Base-by-base conservation (phyloP, 2,797 vertebrate species). In the Sphenopsis melanotis region DNA sequence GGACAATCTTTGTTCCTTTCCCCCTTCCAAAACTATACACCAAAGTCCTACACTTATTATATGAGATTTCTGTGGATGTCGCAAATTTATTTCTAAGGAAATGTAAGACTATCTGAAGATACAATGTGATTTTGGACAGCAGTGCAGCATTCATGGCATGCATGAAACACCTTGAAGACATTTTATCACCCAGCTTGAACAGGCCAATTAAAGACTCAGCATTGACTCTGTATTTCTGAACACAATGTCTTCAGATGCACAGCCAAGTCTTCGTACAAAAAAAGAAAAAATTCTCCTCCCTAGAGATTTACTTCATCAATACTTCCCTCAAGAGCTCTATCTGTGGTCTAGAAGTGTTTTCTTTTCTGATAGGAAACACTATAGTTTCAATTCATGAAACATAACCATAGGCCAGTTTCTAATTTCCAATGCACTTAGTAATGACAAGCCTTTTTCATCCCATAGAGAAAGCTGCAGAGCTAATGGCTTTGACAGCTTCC, bases 391-490 rank as follows among this genome's bases (percentile, higher is more conserved):
- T n/a, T 52, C 22, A 71, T 5, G 2, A 55, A 57, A 53, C 12
- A 57, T 8, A 81, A 86, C 71, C 18, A 39, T 8, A 72, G 36
- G 53, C 22, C 24, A 2, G 32, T 81, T 80, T 76, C 86, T 76
- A 36, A 83, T 90, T 84, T 78, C 42, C 36, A 80, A 36, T 49
- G 32, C 74, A 82, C 23, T 89, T 29, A 36, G 11, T 36, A 90
- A 69, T 1, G 16, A 59, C 2, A 8, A 87, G 26, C 6, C 11
- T 80, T 80, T 93, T 47, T 68, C 41, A 83, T 69, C 39, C 57
- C 83, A 56, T 14, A 29, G 53, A 93, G 84, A 89, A 82, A 87
- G 72, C 34, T 46, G 52, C 78, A 95, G 65, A 92, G 32, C 42
- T 93, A 60, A 27, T 49, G 79, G 71, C 56, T 74, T 52, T 82